These are phyloP conservation scores for Bactericera cockerelli DNA, from an alignment of 1,140 invertebrate genomes.

Conservation along the genomic window DNA sequence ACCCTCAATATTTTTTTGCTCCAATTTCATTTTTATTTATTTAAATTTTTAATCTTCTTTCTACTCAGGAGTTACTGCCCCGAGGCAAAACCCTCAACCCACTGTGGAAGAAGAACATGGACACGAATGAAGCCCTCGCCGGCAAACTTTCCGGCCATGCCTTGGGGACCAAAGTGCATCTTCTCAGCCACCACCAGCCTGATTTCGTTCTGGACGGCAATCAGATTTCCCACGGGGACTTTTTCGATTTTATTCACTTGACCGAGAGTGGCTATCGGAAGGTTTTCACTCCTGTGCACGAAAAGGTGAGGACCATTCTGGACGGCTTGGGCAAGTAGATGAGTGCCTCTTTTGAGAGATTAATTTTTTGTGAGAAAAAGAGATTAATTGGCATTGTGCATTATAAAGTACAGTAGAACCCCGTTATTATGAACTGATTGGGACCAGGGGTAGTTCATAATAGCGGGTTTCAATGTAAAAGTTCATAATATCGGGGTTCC, in stretches of 20 bases:
- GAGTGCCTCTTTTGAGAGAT: no score
- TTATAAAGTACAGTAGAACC: no score
- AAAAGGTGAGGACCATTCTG: background rate
- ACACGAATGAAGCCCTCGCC: background rate
- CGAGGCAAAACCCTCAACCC: background rate
- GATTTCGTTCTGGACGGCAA: background rate
- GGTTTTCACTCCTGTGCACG: background rate
- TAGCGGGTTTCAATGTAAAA: no score
- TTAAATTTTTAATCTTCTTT: background rate
- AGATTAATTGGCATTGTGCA: no score
- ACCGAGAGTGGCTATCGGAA: background rate
- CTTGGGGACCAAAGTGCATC: background rate
- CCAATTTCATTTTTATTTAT: background rate
- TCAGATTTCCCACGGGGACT: background rate
- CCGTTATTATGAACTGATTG: no score
- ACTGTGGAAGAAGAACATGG: background rate
- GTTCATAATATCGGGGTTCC: no score
- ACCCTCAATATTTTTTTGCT: background rate
- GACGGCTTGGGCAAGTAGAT: background rate
- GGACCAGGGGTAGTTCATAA: no score
- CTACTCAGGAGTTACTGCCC: background rate
- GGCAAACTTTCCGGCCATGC: background rate
- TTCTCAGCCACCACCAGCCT: background rate
- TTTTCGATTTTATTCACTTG: background rate
- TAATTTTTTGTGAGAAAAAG: no score